Evolutionary conservation across 2,113 vertebrate species (phyloP).

Genomic region (Myxocyprinus asiaticus): DNA sequence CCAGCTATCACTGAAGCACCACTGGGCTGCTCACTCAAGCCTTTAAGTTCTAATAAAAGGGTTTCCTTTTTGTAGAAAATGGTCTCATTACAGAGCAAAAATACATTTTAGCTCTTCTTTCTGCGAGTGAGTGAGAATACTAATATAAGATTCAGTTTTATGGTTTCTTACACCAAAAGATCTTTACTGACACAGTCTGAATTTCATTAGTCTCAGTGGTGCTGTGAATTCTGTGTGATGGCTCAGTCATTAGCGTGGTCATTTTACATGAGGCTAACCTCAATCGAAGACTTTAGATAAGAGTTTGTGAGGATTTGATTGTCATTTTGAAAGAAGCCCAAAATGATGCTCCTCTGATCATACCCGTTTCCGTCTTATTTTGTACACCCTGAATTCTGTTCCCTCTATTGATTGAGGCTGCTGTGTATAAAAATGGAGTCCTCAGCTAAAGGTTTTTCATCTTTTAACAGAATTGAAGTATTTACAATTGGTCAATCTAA

Average conservation of each 20-base stretch:
- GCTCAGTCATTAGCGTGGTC: not conserved
- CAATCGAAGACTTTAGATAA: not conserved
- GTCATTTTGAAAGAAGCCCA: not conserved
- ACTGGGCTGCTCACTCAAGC: slow-evolving; percentile 63
- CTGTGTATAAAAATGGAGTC: too few species aligned
- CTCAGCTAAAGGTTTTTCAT: too few species aligned
- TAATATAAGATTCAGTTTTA: slow-evolving; percentile 16
- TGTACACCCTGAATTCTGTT: not conserved
- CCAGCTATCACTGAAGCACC: slow-evolving; percentile 55
- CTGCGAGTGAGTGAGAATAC: not conserved
- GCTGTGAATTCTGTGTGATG: slow-evolving; percentile 20
- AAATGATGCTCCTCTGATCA: not conserved
- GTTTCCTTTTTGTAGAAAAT: slow-evolving; percentile 27
- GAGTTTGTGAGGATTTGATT: not conserved
- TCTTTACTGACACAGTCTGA: too few species aligned
- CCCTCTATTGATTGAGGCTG: not conserved
- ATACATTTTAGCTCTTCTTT: slow-evolving; percentile 15
- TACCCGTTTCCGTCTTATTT: not conserved
- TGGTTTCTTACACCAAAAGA: not conserved
- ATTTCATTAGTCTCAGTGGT: slow-evolving; percentile 1
- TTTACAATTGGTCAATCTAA: too few species aligned
- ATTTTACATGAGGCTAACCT: not conserved
- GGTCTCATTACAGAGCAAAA: slow-evolving; percentile 22
- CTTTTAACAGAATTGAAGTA: too few species aligned
- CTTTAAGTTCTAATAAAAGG: slow-evolving; percentile 41